A percentile compares a stretch with the other conserved stretches of the same genome.
phyloP scores from a whole-genome alignment of 2,113 vertebrate species.

The Notothenia coriiceps region DNA sequence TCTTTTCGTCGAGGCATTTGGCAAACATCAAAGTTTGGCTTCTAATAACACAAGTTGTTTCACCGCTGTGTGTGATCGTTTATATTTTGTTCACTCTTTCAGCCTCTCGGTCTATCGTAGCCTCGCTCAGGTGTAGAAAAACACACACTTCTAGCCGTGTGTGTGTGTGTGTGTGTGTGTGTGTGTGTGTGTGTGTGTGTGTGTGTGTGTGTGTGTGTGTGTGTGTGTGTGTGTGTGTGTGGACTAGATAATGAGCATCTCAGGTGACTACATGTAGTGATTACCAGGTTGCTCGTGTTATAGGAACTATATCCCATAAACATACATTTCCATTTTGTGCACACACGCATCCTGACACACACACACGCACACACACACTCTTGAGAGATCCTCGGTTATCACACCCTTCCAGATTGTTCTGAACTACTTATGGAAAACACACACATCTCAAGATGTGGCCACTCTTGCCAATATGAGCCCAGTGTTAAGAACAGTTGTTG shows the following conservation, averaged over 20 bases:
- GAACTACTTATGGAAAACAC: conserved; percentile 84
- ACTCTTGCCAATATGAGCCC: conserved; percentile 82
- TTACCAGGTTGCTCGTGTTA: conserved; percentile 77
- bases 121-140: conserved; percentile 52
- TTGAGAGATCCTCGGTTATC: conserved; percentile 83
- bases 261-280: conserved; percentile 81
- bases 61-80: conserved; percentile 34
- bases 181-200: conserved; percentile 1
- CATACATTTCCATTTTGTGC: conserved; percentile 54
- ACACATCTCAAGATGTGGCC: conserved; percentile 82
- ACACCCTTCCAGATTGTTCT: conserved; percentile 84
- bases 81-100: conserved; percentile 23
- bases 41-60: conserved; percentile 50
- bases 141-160: conserved; percentile 30
- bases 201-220: conserved; percentile 7
- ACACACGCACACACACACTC: conserved; percentile 61
- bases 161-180: conserved; percentile 1
- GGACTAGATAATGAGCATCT: conserved; percentile 78
- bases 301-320: conserved; percentile 73
- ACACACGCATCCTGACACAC: conserved; percentile 28
- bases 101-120: conserved; percentile 21
- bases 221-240: not conserved
- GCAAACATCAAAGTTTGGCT: conserved; percentile 57
- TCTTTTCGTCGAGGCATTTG: conserved; percentile 44
- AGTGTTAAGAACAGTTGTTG: conserved; percentile 84